A percentile compares a stretch with the other conserved stretches of the same genome.
phyloP scores from a whole-genome alignment of 1,140 invertebrate species.

The Sarcophaga peregrina region DNA sequence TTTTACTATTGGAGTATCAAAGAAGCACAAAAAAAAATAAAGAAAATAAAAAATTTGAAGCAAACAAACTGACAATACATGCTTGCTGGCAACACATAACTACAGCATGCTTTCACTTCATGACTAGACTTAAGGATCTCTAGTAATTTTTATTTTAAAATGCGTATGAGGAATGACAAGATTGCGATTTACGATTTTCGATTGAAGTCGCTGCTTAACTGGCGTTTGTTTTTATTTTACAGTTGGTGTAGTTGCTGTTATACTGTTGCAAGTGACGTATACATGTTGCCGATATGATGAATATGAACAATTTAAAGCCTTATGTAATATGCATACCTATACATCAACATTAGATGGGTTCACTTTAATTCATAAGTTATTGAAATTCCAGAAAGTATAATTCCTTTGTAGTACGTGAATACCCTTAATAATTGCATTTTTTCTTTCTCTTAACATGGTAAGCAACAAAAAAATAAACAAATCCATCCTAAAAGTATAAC shows the following conservation, averaged over 20 bases:
- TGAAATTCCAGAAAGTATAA: too few species aligned
- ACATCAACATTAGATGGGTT: not conserved
- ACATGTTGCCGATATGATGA: too few species aligned
- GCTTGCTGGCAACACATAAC: not conserved
- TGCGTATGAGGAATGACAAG: conserved; percentile 11
- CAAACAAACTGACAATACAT: conserved; percentile 9
- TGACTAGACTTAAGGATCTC: conserved; percentile 22
- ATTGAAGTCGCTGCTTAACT: not conserved
- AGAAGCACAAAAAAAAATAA: too few species aligned
- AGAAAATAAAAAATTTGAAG: too few species aligned
- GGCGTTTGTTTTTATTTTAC: not conserved
- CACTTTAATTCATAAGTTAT: too few species aligned
- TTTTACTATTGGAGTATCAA: not conserved
- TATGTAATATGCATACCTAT: not conserved
- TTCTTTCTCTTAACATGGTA: not conserved
- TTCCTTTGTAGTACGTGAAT: not conserved
- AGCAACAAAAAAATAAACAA: too few species aligned
- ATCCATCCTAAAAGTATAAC: not conserved
- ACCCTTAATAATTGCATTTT: not conserved
- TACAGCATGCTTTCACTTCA: conserved; percentile 36
- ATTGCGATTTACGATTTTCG: not conserved
- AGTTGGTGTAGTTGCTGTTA: not conserved
- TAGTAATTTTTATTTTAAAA: not conserved
- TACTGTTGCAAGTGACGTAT: not conserved
- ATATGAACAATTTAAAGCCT: not conserved